Evolutionary conservation across 2,797 vertebrate genomes (phyloP).

Genomic region (Serranus cabrilla): DNA sequence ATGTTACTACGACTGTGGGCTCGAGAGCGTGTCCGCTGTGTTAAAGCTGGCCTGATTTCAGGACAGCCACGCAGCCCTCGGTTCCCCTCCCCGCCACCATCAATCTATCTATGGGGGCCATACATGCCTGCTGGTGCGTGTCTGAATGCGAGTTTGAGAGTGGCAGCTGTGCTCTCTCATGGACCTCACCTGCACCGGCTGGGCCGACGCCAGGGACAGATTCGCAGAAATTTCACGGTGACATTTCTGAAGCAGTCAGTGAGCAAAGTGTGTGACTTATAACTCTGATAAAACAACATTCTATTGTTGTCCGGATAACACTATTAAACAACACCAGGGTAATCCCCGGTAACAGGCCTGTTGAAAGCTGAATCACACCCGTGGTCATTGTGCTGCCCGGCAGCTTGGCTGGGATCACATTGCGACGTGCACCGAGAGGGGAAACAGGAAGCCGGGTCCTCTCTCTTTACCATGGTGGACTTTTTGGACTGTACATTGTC

Average conservation of each 20-base stretch:
- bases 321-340: slow-evolving; percentile 67
- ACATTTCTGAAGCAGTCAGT: slow-evolving; percentile 70
- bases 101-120: slow-evolving; percentile 82
- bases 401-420: slow-evolving; percentile 47
- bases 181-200: slow-evolving; percentile 82
- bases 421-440: slow-evolving; percentile 53
- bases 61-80: slow-evolving; percentile 54
- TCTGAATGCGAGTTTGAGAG: slow-evolving; percentile 84
- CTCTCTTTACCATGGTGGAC: slow-evolving; percentile 45
- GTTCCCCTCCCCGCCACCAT: slow-evolving; percentile 49
- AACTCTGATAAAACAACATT: slow-evolving; percentile 75
- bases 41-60: slow-evolving; percentile 74
- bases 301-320: slow-evolving; percentile 66
- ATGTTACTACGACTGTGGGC: slow-evolving; percentile 82
- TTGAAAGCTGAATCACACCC: slow-evolving; percentile 80
- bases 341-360: slow-evolving; percentile 81
- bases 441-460: slow-evolving; percentile 67
- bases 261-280: slow-evolving; percentile 66
- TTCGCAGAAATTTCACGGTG: slow-evolving; percentile 76
- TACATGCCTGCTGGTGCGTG: slow-evolving; percentile 81
- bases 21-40: slow-evolving; percentile 77
- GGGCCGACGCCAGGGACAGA: slow-evolving; percentile 71
- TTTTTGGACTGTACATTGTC: slow-evolving; percentile 65
- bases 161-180: slow-evolving; percentile 76
- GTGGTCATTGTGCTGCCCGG: slow-evolving; percentile 44